phyloP scores from a whole-genome alignment of 2,797 vertebrate species.

The Enteromius trimaculatus region DNA sequence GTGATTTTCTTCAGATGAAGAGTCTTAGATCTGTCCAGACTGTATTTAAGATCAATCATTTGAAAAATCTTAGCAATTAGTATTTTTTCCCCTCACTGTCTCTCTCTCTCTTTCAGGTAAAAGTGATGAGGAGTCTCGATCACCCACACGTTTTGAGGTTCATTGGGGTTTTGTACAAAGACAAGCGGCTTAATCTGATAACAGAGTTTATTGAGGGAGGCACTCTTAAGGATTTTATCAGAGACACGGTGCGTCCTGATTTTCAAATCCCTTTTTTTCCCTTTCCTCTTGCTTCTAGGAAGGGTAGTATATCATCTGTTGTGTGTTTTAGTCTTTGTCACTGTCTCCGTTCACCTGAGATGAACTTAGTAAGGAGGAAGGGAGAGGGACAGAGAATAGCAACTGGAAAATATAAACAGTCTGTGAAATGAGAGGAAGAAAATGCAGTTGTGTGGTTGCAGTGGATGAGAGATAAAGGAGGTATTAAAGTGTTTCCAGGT shows the following conservation, averaged over 20 bases:
- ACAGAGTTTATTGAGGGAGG: slow-evolving; percentile 96
- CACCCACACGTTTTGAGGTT: slow-evolving; percentile 96
- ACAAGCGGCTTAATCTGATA: slow-evolving; percentile 95
- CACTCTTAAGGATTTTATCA: slow-evolving; percentile 88
- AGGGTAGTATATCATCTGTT: slow-evolving; percentile 18
- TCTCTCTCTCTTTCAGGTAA: slow-evolving; percentile 80
- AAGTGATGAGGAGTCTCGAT: slow-evolving; percentile 96
- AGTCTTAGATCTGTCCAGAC: slow-evolving; percentile 23
- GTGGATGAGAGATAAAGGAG: slow-evolving; percentile 56
- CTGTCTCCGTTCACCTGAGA: slow-evolving; percentile 60
- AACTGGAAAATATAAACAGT: slow-evolving; percentile 15
- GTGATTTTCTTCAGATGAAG: slow-evolving; percentile 3
- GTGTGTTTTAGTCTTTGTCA: slow-evolving; percentile 35
- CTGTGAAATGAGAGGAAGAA: not conserved
- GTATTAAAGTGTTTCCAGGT: slow-evolving; percentile 72
- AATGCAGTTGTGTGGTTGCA: slow-evolving; percentile 42
- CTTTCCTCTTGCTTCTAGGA: slow-evolving; percentile 5
- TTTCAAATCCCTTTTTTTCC: slow-evolving; percentile 34
- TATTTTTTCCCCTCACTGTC: not conserved
- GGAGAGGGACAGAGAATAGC: slow-evolving; percentile 5
- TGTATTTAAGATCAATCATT: not conserved
- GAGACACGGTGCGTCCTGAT: slow-evolving; percentile 82
- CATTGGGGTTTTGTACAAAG: slow-evolving; percentile 96
- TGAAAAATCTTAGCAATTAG: not conserved
- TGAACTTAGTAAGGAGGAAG: slow-evolving; percentile 60